These are phyloP conservation scores for Gonioctena quinquepunctata DNA, from an alignment of 1,140 invertebrate species.

Conservation along the genomic window DNA sequence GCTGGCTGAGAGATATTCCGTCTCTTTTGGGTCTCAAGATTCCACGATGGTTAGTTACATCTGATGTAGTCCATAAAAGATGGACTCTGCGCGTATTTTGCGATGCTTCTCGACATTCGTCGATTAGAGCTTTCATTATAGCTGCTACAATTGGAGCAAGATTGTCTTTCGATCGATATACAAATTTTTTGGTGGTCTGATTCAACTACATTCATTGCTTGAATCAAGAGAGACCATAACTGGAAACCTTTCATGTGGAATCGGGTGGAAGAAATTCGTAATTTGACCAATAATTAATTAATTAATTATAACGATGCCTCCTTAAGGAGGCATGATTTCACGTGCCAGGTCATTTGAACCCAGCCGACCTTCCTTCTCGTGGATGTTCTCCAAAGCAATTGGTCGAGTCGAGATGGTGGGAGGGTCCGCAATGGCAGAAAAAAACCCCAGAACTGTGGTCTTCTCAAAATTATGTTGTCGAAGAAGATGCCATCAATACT, in stretches of 20 bases:
- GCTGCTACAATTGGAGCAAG: not conserved
- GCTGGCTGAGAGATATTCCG: not conserved
- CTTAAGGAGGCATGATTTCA: conserved; percentile 46
- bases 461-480: not conserved
- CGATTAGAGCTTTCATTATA: not conserved
- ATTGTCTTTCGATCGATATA: too few relatives aligned
- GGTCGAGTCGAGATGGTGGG: conserved; percentile 41
- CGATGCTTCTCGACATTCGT: not conserved
- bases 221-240: conserved; percentile 34
- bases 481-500: conserved; percentile 23
- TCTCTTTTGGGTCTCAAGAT: not conserved
- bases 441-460: conserved; percentile 37
- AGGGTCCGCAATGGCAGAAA: conserved; percentile 47
- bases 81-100: not conserved
- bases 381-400: conserved; percentile 41
- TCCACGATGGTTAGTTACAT: not conserved
- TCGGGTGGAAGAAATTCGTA: conserved; percentile 45
- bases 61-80: too few relatives aligned
- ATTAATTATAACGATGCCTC: too few relatives aligned
- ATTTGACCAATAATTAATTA: conserved; percentile 31
- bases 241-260: conserved; percentile 46
- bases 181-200: conserved; percentile 23
- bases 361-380: conserved; percentile 54
- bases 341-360: conserved; percentile 52
- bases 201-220: conserved; percentile 41